Conservation (phyloP, 2,888 invertebrate genomes). For the Tetheella fluctuosa region DNA sequence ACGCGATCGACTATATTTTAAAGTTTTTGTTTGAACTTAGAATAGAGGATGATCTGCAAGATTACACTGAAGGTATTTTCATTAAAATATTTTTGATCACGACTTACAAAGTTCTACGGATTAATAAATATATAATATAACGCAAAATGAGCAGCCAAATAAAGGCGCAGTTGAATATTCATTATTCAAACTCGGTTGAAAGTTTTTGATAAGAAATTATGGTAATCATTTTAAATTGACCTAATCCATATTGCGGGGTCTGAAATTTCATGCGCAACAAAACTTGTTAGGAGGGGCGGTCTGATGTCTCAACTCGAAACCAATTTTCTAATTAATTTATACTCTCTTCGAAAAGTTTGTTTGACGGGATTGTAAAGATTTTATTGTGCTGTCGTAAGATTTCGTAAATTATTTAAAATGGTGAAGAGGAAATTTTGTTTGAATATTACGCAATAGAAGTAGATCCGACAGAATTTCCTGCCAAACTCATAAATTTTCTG, state of each 20-base stretch:
- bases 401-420: slow-evolving; percentile 24
- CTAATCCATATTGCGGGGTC: slow-evolving; percentile 69
- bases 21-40: slow-evolving; percentile 49
- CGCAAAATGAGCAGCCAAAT: slow-evolving; percentile 53
- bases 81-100: slow-evolving; percentile 19
- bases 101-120: slow-evolving; percentile 29
- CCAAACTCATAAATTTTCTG: background rate
- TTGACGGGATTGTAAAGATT: slow-evolving; percentile 46
- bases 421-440: slow-evolving; percentile 15
- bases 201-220: slow-evolving; percentile 75
- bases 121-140: slow-evolving; percentile 49
- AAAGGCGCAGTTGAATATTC: slow-evolving; percentile 64
- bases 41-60: slow-evolving; percentile 25
- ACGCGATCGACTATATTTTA: slow-evolving; percentile 56
- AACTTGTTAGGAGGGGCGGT: slow-evolving; percentile 56
- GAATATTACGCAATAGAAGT: slow-evolving; percentile 11
- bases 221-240: slow-evolving; percentile 76
- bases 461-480: background rate
- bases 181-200: slow-evolving; percentile 61
- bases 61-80: slow-evolving; percentile 23
- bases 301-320: slow-evolving; percentile 58
- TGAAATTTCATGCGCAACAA: slow-evolving; percentile 52
- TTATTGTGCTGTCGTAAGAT: slow-evolving; percentile 42
- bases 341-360: slow-evolving; percentile 53
- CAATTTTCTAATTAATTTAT: slow-evolving; percentile 69